phyloP scores from a whole-genome alignment of 2,113 vertebrate genomes.

The Sialia sialis region DNA sequence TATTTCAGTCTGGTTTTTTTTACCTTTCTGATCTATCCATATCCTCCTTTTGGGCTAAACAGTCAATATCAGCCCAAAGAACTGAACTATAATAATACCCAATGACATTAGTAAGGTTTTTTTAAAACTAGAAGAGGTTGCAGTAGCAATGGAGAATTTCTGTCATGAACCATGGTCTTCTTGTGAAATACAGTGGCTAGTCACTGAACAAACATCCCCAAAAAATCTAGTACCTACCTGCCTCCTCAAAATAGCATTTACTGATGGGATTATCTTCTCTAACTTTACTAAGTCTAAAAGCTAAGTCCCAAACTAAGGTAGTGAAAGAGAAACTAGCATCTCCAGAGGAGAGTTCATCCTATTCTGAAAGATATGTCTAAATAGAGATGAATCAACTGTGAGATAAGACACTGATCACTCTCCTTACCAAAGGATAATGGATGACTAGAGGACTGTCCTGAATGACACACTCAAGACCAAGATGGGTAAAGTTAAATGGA shows the following conservation, averaged over 20 bases:
- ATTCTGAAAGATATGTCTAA: not conserved
- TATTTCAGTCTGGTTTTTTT: not conserved
- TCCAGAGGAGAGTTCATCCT: not conserved
- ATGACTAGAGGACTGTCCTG: not conserved
- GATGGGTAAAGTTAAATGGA: not conserved
- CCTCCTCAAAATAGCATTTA: not conserved
- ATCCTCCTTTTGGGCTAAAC: not conserved
- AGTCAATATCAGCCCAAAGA: not conserved
- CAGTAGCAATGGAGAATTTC: not conserved
- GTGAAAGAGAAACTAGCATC: not conserved
- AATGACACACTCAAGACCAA: not conserved
- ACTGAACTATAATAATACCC: not conserved
- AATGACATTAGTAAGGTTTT: not conserved
- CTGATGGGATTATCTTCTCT: not conserved
- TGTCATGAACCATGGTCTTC: not conserved
- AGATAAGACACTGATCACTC: not conserved
- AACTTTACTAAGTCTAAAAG: not conserved
- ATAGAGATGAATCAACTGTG: not conserved
- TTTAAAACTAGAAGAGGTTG: accelerated
- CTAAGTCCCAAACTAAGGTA: not conserved
- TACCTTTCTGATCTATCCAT: not conserved
- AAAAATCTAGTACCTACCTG: not conserved
- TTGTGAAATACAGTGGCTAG: not conserved
- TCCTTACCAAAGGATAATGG: not conserved
- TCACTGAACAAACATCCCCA: not conserved